Conservation (phyloP, 2,113 vertebrate species). For the Pterophyllum scalare region DNA sequence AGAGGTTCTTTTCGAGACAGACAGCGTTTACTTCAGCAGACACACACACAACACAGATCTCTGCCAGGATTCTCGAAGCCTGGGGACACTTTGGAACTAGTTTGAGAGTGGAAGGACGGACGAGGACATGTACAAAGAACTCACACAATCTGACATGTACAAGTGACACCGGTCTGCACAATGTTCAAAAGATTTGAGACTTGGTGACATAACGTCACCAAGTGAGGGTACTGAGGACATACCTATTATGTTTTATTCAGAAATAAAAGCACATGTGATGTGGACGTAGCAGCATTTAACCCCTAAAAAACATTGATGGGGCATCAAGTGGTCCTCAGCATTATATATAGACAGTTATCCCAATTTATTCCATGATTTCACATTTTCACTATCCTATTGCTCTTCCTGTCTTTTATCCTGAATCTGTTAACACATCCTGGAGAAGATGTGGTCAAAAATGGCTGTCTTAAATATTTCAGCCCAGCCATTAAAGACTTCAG, state of each 20-base stretch:
- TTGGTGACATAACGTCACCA: not conserved
- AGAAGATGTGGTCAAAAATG: not conserved
- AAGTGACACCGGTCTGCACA: not conserved
- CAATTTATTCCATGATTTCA: not conserved
- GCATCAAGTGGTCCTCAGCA: not conserved
- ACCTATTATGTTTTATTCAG: not conserved
- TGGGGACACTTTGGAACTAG: constrained; percentile 57
- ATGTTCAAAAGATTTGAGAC: not conserved
- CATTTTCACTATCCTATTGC: not conserved
- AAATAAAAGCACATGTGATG: not conserved
- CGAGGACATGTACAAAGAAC: constrained; percentile 31
- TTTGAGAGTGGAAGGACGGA: constrained; percentile 53
- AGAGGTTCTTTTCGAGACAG: constrained; percentile 63
- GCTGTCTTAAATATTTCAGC: not conserved
- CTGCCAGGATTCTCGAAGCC: constrained; percentile 55
- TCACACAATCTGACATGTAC: constrained; percentile 13
- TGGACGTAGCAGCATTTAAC: not conserved
- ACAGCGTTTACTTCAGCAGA: constrained; percentile 66
- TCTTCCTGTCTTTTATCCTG: no score
- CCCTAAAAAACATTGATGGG: not conserved
- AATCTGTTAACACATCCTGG: not conserved
- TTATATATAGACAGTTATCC: not conserved
- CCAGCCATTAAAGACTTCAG: not conserved
- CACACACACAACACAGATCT: constrained; percentile 62
- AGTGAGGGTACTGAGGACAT: not conserved